phyloP scores from a whole-genome alignment of 2,888 invertebrate species.

The Chymomyza procnemis region DNA sequence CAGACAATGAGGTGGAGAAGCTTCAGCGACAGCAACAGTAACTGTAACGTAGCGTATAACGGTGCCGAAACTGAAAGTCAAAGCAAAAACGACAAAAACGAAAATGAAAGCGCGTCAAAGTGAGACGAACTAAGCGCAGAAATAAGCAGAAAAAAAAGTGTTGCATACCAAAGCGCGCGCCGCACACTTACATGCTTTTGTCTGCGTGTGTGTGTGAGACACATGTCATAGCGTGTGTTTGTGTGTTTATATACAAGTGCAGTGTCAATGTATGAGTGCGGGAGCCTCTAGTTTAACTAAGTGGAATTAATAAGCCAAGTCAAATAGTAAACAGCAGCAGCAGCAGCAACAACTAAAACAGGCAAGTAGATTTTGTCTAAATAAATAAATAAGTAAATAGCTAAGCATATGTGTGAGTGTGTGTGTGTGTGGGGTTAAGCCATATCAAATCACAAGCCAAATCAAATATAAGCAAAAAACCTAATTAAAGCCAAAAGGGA shows the following conservation, averaged over 20 bases:
- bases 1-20: neutral
- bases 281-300: conserved; percentile 10
- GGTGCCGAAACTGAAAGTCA: conserved; percentile 7
- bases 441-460: neutral
- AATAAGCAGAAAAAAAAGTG: conserved; percentile 1
- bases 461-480: conserved; percentile 2
- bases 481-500: conserved; percentile 27
- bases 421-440: neutral
- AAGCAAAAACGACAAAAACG: neutral
- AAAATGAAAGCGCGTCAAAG: neutral
- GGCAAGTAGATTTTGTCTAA: conserved; percentile 25
- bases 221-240: conserved; percentile 1
- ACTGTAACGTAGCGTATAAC: neutral
- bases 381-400: neutral
- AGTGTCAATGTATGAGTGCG: neutral
- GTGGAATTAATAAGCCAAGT: conserved; percentile 37
- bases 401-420: neutral
- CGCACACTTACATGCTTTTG: conserved; percentile 4
- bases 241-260: conserved; percentile 17
- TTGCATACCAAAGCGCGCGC: conserved; percentile 5
- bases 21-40: too few species aligned
- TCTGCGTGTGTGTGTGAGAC: neutral
- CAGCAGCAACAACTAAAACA: conserved; percentile 24
- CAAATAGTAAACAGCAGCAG: conserved; percentile 14
- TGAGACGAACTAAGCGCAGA: neutral